These are phyloP conservation scores for Thalassoma bifasciatum DNA, from an alignment of 2,113 vertebrate genomes.

Conservation along the genomic window DNA sequence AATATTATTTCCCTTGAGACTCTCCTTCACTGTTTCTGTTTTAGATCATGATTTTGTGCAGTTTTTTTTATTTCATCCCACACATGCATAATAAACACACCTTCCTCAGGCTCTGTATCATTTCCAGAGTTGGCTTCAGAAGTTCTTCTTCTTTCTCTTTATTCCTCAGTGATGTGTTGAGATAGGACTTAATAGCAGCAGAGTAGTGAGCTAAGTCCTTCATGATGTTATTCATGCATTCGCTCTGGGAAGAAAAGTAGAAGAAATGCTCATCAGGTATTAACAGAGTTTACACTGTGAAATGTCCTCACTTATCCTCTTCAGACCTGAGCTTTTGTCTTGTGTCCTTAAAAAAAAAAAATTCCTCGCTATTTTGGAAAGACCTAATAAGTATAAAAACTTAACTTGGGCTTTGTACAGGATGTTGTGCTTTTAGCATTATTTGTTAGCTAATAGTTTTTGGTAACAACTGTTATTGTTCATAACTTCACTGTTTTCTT, in stretches of 20 bases:
- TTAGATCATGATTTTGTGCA: not conserved
- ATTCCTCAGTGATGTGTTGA: not conserved
- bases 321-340: too few relatives aligned
- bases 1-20: constrained; percentile 47
- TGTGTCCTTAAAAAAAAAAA: too few relatives aligned
- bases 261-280: too few relatives aligned
- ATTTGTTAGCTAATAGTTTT: too few relatives aligned
- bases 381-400: too few relatives aligned
- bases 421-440: too few relatives aligned
- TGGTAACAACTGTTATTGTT: too few relatives aligned
- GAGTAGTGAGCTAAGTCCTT: constrained; percentile 75
- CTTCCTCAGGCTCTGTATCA: constrained; percentile 52
- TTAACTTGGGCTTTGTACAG: too few relatives aligned
- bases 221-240: constrained; percentile 77
- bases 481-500: too few relatives aligned
- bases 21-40: constrained; percentile 21
- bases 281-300: too few relatives aligned
- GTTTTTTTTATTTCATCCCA: not conserved
- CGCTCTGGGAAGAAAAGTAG: constrained; percentile 57
- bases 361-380: too few relatives aligned
- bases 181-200: constrained; percentile 61
- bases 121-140: constrained; percentile 26
- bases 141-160: not conserved
- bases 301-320: too few relatives aligned
- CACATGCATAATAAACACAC: constrained; percentile 43